Evolutionary conservation across 2,113 vertebrate species (phyloP).

Genomic region (Mustelus asterias): DNA sequence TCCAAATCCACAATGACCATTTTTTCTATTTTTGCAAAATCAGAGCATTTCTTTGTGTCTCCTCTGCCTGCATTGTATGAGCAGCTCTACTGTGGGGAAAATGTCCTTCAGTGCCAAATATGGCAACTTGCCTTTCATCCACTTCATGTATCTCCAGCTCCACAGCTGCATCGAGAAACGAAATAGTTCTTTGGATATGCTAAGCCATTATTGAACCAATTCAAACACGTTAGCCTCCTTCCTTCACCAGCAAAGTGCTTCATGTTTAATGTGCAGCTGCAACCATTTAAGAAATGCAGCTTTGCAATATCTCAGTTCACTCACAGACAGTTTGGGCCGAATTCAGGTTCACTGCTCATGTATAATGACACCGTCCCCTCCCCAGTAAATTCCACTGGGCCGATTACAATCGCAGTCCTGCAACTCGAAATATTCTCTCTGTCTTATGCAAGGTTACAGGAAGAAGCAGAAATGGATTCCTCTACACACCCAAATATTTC

Average conservation of each 20-base stretch:
- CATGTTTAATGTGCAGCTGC: constrained; percentile 32
- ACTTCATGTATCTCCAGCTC: constrained; percentile 13
- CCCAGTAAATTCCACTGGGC: not conserved
- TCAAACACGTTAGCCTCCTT: constrained; percentile 15
- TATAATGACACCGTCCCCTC: not conserved
- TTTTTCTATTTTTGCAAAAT: not conserved
- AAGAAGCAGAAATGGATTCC: not conserved
- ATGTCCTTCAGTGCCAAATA: not conserved
- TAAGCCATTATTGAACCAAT: constrained; percentile 16
- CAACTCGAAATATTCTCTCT: not conserved
- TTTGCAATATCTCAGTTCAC: not conserved
- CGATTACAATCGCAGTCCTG: not conserved
- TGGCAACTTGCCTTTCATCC: not conserved
- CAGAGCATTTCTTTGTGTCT: not conserved
- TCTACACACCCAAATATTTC: not conserved
- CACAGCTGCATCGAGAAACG: constrained; percentile 19
- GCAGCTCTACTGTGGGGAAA: not conserved
- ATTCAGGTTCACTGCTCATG: not conserved
- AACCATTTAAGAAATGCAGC: not conserved
- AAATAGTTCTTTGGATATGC: constrained; percentile 21
- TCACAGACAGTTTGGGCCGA: not conserved
- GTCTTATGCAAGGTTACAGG: not conserved
- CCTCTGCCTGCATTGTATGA: not conserved
- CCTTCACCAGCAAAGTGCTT: constrained; percentile 14
- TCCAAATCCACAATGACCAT: too few relatives aligned